Evolutionary conservation across 2,113 vertebrate genomes (phyloP).

Genomic region (Proteles cristata): DNA sequence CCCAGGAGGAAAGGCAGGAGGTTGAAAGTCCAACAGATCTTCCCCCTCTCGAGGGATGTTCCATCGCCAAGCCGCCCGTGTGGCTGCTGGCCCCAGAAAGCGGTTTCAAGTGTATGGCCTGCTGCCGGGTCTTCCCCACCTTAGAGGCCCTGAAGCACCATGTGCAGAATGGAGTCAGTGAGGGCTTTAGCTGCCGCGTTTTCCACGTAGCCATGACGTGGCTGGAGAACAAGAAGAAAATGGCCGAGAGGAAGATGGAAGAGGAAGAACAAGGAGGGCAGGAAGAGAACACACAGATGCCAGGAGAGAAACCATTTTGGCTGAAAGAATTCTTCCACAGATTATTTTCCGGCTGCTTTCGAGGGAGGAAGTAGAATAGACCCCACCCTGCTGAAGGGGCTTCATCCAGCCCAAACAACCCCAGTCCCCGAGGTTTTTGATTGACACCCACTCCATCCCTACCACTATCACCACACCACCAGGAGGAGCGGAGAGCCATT

Average conservation of each 20-base stretch:
- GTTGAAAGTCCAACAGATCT: no score
- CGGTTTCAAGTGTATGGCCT: no score
- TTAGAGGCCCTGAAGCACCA: no score
- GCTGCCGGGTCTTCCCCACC: no score
- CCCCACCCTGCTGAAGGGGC: background rate
- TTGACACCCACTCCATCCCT: background rate
- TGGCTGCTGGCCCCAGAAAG: no score
- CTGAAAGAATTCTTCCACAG: no score
- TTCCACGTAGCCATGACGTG: background rate
- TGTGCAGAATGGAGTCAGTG: no score
- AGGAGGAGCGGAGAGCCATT: background rate
- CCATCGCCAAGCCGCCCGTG: no score
- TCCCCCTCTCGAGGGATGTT: no score
- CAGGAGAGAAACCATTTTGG: background rate
- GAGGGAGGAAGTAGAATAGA: background rate
- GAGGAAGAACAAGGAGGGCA: background rate
- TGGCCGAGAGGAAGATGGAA: background rate
- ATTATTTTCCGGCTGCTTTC: background rate
- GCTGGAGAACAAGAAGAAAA: accelerated
- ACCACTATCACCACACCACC: background rate
- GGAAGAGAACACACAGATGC: accelerated
- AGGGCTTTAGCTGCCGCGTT: no score
- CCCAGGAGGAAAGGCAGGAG: no score
- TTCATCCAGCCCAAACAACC: background rate
- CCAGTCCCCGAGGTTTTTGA: background rate